phyloP scores from a whole-genome alignment of 1,140 invertebrate genomes.

The Euglossa dilemma region DNA sequence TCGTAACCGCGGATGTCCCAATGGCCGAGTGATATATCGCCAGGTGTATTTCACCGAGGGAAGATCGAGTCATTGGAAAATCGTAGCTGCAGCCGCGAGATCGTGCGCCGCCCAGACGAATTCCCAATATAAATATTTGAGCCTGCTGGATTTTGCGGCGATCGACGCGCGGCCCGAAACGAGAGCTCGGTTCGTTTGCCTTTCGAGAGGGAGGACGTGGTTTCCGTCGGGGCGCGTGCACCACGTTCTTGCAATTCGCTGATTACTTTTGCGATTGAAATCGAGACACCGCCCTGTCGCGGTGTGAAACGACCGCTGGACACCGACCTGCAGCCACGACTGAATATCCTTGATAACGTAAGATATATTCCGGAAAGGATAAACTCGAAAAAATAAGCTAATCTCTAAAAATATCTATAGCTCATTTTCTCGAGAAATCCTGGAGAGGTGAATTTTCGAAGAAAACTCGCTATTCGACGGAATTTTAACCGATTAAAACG shows the following conservation, averaged over 20 bases:
- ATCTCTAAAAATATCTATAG: neutral
- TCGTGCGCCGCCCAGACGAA: conserved; percentile 31
- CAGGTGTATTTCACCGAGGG: neutral
- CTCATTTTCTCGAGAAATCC: too few species aligned
- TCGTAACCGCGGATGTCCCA: neutral
- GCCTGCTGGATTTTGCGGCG: conserved; percentile 27
- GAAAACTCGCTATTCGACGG: too few species aligned
- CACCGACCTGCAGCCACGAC: too few species aligned
- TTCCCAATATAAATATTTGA: conserved; percentile 62
- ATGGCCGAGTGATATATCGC: neutral
- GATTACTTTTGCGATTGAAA: conserved; percentile 46
- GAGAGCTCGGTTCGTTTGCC: conserved; percentile 5
- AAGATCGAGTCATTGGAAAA: neutral
- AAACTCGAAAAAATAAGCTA: too few species aligned
- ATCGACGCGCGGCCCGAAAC: neutral
- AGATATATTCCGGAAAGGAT: too few species aligned
- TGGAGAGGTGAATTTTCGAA: too few species aligned
- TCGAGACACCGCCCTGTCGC: conserved; percentile 7
- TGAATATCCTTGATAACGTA: neutral
- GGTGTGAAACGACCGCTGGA: neutral
- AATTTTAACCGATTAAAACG: too few species aligned
- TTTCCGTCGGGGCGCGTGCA: neutral
- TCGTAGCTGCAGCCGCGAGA: conserved; percentile 4
- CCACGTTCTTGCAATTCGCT: conserved; percentile 3
- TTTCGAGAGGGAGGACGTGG: neutral